A percentile compares a stretch with the other conserved stretches of the same genome.
phyloP scores from a whole-genome alignment of 2,888 invertebrate species.

The Nematopogon swammerdamellus region DNA sequence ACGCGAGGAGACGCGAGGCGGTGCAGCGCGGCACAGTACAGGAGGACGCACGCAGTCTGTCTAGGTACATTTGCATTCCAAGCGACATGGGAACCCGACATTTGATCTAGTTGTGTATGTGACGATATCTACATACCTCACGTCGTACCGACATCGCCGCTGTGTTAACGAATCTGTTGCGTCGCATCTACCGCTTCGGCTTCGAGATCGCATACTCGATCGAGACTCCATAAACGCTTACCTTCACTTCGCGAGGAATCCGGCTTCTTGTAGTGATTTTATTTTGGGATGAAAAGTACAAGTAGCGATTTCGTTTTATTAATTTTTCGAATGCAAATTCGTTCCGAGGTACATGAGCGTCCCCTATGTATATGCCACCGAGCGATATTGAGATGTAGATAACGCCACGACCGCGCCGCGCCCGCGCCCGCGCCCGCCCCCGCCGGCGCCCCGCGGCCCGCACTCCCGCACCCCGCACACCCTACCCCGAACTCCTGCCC shows the following conservation, averaged over 20 bases:
- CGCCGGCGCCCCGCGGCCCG: constrained; percentile 20
- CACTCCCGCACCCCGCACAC: constrained; percentile 23
- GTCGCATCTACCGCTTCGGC: not conserved
- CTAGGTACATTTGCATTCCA: constrained; percentile 32
- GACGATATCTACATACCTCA: not conserved
- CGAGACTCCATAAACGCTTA: not conserved
- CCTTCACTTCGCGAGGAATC: not conserved
- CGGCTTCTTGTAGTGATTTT: not conserved
- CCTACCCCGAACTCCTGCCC: too few relatives aligned
- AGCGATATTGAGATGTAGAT: constrained; percentile 59
- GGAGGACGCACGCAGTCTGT: not conserved
- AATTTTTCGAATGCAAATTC: constrained; percentile 18
- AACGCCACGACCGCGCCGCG: constrained; percentile 43
- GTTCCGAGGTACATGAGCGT: constrained; percentile 57
- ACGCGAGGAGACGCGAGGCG: not conserved
- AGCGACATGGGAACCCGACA: constrained; percentile 52
- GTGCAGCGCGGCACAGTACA: too few relatives aligned
- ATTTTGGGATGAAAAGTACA: not conserved
- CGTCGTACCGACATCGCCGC: not conserved
- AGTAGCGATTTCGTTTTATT: not conserved
- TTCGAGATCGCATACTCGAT: not conserved
- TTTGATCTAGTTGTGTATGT: constrained; percentile 6
- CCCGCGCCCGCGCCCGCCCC: constrained; percentile 19
- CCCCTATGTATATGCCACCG: constrained; percentile 30
- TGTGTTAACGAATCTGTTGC: not conserved